These are phyloP conservation scores for Elegia similella DNA, from an alignment of 2,888 invertebrate genomes.

Conservation along the genomic window DNA sequence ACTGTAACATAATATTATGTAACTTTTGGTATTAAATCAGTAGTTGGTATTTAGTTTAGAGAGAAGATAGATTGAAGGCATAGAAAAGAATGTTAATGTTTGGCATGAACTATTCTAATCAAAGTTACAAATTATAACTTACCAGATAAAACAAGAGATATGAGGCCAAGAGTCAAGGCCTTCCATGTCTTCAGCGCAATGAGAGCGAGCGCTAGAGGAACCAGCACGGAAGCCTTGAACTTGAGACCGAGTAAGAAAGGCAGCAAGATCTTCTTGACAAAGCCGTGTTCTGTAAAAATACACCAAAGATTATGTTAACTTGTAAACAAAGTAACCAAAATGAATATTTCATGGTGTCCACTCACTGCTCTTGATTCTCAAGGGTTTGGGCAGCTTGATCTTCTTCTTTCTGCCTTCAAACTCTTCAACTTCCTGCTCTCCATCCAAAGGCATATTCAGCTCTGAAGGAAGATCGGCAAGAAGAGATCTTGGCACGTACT, in stretches of 20 bases:
- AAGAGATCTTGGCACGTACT: conserved; percentile 84
- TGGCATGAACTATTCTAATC: background rate
- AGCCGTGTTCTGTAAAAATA: conserved; percentile 86
- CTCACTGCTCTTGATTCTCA: conserved; percentile 77
- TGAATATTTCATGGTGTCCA: conserved; percentile 22
- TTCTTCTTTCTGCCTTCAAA: conserved; percentile 77
- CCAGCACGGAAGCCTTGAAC: conserved; percentile 91
- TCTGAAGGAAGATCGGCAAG: conserved; percentile 84
- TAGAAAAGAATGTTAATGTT: conserved; percentile 10
- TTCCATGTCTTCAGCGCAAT: conserved; percentile 96
- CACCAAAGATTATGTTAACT: conserved; percentile 9
- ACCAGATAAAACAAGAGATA: conserved; percentile 92
- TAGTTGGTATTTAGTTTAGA: too few species aligned
- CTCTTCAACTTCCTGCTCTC: conserved; percentile 68
- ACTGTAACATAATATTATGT: too few species aligned
- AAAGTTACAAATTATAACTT: conserved; percentile 27
- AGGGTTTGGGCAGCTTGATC: conserved; percentile 75
- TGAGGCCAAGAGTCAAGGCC: conserved; percentile 91
- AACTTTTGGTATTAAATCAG: too few species aligned
- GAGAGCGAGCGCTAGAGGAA: conserved; percentile 89
- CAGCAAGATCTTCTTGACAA: conserved; percentile 91
- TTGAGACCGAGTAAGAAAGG: conserved; percentile 93
- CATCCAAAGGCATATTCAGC: conserved; percentile 86
- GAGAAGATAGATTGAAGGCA: too few species aligned
- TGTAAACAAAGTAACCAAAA: conserved; percentile 17